These are phyloP conservation scores for Chaetura pelagica DNA, from an alignment of 2,113 vertebrate species.

Conservation along the genomic window DNA sequence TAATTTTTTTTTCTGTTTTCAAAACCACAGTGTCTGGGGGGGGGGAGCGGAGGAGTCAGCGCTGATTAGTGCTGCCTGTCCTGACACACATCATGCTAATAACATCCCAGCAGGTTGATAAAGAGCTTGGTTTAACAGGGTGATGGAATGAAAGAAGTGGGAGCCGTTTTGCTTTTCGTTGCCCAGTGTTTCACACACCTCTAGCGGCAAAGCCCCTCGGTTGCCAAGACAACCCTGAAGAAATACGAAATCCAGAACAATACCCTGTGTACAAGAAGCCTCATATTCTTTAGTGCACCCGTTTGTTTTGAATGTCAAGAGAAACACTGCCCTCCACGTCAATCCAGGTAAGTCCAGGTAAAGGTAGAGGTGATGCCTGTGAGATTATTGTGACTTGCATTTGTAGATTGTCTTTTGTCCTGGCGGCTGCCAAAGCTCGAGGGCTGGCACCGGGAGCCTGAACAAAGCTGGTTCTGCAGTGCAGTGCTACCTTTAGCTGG, in stretches of 20 bases:
- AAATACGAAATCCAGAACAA: conserved; percentile 65
- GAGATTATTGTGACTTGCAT: neutral
- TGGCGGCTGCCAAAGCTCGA: neutral
- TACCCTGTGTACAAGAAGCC: conserved; percentile 26
- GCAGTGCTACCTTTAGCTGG: neutral
- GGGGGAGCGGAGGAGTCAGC: neutral
- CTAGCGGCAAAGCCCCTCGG: conserved; percentile 59
- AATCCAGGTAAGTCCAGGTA: conserved; percentile 48
- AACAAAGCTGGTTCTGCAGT: neutral
- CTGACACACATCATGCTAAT: neutral
- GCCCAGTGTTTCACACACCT: conserved; percentile 62
- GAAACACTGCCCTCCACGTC: conserved; percentile 23
- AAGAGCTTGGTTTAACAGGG: neutral
- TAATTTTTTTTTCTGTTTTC: neutral
- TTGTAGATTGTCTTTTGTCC: conserved; percentile 12
- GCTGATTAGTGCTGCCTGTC: neutral
- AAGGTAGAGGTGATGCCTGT: conserved; percentile 5
- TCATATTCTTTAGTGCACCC: neutral
- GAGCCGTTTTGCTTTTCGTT: conserved; percentile 41
- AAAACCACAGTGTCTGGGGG: neutral
- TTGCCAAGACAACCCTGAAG: conserved; percentile 67
- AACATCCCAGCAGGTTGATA: neutral
- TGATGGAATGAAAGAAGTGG: conserved; percentile 27
- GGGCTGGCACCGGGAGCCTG: neutral
- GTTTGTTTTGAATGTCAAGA: neutral